Base-by-base conservation (phyloP, 2,113 vertebrate genomes). In the Caracal caracal region DNA sequence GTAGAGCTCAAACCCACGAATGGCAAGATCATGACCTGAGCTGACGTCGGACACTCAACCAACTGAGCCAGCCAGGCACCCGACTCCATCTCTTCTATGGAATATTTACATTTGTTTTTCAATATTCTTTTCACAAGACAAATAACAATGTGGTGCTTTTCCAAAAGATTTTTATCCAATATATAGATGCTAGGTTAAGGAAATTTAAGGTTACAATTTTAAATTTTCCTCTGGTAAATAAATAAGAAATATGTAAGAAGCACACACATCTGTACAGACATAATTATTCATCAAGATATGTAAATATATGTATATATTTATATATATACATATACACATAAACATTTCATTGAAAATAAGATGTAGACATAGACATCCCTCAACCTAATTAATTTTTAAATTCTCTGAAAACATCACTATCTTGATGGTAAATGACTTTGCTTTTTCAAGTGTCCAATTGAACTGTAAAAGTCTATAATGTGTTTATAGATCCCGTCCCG, bases 181-280 rank as follows among this genome's bases (percentile, higher is more conserved):
- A 81, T 76, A 10, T 4, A 80, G 26, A 56, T 81, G 16, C 86
- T 86, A 93, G 11, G 11, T n/a, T 80, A 61, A 94, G 35, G 1
- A 76, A 71, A 43, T 5, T 35, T 88, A 49, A 73, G 2, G 35
- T 59, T 92, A 26, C 0, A 51, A 63, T 63, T 81, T 49, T 40
- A 75, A 96, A 96, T 37, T 56, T 91, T 11, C 6, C 40, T 75
- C n/a, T 90, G 24, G 53, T 75, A 88, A 91, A 93, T 70, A 79
- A 71, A 5, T 71, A 70, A 66, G 16, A 88, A 56, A 93, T 70
- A 79, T 78, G 7, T 71, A 70, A 71, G 16, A 88, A 56, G 20
- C 9, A 20, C n/a, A 35, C 35, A 22, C n/a, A 37, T 6, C 22
- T 63, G 19, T 84, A 26, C 10, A 37, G 51, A 12, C 10, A 35